Base-by-base conservation (phyloP, 2,888 invertebrate genomes). In the Oeneis ivallda region DNA sequence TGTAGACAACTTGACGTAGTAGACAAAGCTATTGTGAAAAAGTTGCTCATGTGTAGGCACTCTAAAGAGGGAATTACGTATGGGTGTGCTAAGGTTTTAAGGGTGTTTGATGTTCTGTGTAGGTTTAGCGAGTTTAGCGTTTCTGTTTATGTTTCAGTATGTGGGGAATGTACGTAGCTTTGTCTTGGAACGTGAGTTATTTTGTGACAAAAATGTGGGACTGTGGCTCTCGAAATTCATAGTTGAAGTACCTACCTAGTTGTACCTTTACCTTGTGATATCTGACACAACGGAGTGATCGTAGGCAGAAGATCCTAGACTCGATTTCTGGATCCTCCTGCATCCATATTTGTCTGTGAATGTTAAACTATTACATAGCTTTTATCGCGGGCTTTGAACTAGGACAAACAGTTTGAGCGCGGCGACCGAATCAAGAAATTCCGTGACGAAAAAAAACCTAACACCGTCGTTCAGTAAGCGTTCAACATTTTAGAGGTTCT, bases 51-150 rank as follows among this genome's bases (percentile, higher is more conserved):
- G 39, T 41, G 54, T 8, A 6, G 10, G 19, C 11, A 6, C 15
- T 2, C 64, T 66, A 65, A n/a, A 61, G 49, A 64, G 58, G 62
- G 37, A 39, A 17, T 59, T 37, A 60, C 49, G 49, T 37, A 59
- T 47, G 49, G 13, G 34, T 59, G 59, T 47, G 39, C 11, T 8
- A 60, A 26, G 60, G 49, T 17, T 39, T 50, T 58, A 45, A 58
- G 49, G 58, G 65, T 62, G 62, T 62, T 64, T 50, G 64, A 49
- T 56, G 66, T 65, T 66, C 43, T 49, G 19, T 49, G 62, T 61
- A 39, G 39, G 19, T 41, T 56, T 56, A 56, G 56, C 41, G 41
- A 56, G 49, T 60, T 50, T 19, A 60, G 37, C 39, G 47, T 50
- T n/a, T 60, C 49, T 50, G 49, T 60, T 37, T 60, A 49, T 60